Evolutionary conservation across 2,797 vertebrate species (phyloP).

Genomic region (Cheirogaleus major): DNA sequence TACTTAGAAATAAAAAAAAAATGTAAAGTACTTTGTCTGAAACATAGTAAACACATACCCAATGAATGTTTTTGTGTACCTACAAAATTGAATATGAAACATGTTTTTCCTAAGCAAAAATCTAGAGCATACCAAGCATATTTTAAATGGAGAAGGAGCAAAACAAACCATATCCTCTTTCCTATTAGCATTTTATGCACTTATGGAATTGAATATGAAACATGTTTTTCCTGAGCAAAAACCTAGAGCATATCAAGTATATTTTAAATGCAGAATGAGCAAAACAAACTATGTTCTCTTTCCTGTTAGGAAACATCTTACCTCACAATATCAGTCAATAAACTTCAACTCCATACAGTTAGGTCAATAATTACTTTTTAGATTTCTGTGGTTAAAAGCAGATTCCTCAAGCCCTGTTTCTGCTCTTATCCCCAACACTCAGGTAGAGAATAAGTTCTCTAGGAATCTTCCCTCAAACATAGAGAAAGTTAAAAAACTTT

Average conservation of each 20-base stretch:
- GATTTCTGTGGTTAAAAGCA: not conserved
- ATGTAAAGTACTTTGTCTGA: not conserved
- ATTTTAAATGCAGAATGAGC: not conserved
- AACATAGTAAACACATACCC: not conserved
- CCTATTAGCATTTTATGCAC: too few species aligned
- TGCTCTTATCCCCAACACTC: not conserved
- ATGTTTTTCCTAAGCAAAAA: not conserved
- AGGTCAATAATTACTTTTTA: not conserved
- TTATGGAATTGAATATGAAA: not conserved
- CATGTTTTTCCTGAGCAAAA: not conserved
- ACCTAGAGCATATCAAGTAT: not conserved
- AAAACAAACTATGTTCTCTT: not conserved
- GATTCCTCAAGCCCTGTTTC: not conserved
- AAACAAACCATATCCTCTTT: not conserved
- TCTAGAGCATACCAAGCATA: not conserved
- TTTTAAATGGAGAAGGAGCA: not conserved
- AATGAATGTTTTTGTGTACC: not conserved
- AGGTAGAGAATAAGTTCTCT: not conserved
- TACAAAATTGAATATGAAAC: not conserved
- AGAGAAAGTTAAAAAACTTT: not conserved
- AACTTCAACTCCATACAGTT: not conserved
- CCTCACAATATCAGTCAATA: not conserved
- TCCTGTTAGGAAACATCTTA: not conserved
- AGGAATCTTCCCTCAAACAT: not conserved
- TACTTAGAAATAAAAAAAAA: not conserved